A percentile compares a stretch with the other conserved stretches of the same genome.
Conservation (phyloP, 2,113 vertebrate genomes). For the Vireo altiloquus region DNA sequence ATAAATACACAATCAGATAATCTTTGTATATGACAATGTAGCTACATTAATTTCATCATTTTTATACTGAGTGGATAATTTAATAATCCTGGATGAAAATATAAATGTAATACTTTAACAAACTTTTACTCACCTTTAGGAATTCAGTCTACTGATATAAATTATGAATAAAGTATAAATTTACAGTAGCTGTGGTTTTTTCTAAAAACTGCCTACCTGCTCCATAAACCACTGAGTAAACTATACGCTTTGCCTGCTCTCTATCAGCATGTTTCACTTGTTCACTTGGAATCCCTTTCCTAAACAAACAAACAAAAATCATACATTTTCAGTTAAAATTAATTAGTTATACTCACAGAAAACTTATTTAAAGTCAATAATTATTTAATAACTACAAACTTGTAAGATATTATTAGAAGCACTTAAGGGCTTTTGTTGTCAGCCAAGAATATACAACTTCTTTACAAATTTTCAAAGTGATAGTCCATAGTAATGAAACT, state of each 20-base stretch:
- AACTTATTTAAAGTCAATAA: not conserved
- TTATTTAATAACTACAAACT: not conserved
- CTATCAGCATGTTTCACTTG: constrained; percentile 77
- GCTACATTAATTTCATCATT: not conserved
- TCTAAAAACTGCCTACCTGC: constrained; percentile 75
- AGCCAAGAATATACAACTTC: not conserved
- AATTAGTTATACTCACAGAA: not conserved
- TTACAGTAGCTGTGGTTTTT: not conserved
- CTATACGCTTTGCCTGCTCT: constrained; percentile 86
- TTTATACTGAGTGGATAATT: not conserved
- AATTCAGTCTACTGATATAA: not conserved
- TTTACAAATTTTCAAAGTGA: not conserved
- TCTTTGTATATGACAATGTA: not conserved
- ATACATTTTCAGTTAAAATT: not conserved
- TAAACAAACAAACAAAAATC: constrained; percentile 44
- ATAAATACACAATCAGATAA: not conserved
- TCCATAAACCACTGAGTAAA: constrained; percentile 89
- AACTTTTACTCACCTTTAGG: not conserved
- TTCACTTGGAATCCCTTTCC: constrained; percentile 78
- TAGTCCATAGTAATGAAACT: not conserved
- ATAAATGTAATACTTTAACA: not conserved
- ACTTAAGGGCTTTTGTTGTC: not conserved
- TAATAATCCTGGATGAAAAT: not conserved
- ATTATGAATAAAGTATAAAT: not conserved
- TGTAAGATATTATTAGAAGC: not conserved